Percentiles rank a stretch among this genome's conserved stretches.
These are phyloP conservation scores for Rissa tridactyla DNA, from an alignment of 2,113 vertebrate genomes.

Conservation along the genomic window DNA sequence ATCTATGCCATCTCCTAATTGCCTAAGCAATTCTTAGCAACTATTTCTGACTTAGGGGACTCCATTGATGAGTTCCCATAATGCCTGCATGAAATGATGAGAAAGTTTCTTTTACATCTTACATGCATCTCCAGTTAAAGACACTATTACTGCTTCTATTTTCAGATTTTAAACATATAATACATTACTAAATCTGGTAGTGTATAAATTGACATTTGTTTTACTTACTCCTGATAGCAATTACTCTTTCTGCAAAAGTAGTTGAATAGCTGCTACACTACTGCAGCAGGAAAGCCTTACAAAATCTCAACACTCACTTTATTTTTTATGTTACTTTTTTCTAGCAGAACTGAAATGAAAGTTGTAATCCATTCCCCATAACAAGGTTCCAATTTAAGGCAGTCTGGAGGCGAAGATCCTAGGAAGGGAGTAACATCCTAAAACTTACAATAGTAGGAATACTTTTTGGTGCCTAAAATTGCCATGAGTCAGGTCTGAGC, in stretches of 20 bases:
- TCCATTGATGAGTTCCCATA: not conserved
- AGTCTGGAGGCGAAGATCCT: not conserved
- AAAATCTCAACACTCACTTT: not conserved
- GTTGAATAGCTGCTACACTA: not conserved
- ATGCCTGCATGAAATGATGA: not conserved
- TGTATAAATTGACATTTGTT: not conserved
- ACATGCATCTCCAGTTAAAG: not conserved
- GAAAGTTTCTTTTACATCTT: not conserved
- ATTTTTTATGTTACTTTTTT: not conserved
- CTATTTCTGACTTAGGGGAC: not conserved
- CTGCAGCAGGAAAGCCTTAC: not conserved
- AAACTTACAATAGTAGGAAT: not conserved
- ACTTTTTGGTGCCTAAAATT: not conserved
- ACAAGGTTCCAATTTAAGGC: not conserved
- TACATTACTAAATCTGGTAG: not conserved
- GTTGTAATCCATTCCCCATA: not conserved
- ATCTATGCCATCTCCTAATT: not conserved
- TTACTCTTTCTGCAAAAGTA: not conserved
- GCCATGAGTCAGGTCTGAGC: not conserved
- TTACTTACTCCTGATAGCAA: not conserved
- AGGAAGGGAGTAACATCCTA: not conserved
- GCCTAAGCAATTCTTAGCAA: not conserved
- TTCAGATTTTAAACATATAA: not conserved
- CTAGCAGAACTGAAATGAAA: not conserved
- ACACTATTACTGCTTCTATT: not conserved